These are phyloP conservation scores for Diloba caeruleocephala DNA, from an alignment of 2,888 invertebrate genomes.

Conservation along the genomic window DNA sequence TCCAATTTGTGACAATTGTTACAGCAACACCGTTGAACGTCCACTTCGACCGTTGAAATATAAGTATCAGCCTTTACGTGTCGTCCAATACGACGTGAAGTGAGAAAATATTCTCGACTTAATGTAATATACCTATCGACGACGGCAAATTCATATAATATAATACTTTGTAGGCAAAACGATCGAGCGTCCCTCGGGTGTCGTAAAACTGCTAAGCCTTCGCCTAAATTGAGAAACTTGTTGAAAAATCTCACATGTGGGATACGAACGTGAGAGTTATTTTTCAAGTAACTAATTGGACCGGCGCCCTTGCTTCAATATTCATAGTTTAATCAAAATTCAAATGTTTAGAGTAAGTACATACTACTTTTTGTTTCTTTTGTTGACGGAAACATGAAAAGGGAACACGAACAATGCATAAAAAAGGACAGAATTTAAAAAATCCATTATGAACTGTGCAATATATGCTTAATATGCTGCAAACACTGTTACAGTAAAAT, in stretches of 20 bases:
- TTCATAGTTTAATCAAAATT: slow-evolving; percentile 26
- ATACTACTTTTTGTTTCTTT: slow-evolving; percentile 11
- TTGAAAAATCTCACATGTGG: slow-evolving; percentile 80
- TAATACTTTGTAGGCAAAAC: slow-evolving; percentile 83
- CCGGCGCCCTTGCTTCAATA: slow-evolving; percentile 20
- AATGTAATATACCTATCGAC: slow-evolving; percentile 71
- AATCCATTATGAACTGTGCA: slow-evolving; percentile 17
- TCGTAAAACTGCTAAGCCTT: slow-evolving; percentile 82
- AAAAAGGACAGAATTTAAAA: slow-evolving; percentile 15
- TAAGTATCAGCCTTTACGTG: slow-evolving; percentile 73
- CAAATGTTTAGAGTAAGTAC: slow-evolving; percentile 1
- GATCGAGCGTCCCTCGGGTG: slow-evolving; percentile 75
- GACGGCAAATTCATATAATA: slow-evolving; percentile 78
- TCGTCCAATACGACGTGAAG: slow-evolving; percentile 64
- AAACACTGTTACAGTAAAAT: slow-evolving; percentile 22
- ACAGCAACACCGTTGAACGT: slow-evolving; percentile 70
- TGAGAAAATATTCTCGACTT: slow-evolving; percentile 69
- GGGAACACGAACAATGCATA: slow-evolving; percentile 5
- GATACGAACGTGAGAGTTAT: slow-evolving; percentile 66
- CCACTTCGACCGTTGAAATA: slow-evolving; percentile 63
- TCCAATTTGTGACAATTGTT: slow-evolving; percentile 79
- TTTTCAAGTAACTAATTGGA: slow-evolving; percentile 54
- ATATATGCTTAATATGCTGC: slow-evolving; percentile 21
- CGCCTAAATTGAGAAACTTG: slow-evolving; percentile 81
- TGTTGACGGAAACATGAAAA: slow-evolving; percentile 9